phyloP scores from a whole-genome alignment of 2,113 vertebrate genomes.

The Neogobius melanostomus region DNA sequence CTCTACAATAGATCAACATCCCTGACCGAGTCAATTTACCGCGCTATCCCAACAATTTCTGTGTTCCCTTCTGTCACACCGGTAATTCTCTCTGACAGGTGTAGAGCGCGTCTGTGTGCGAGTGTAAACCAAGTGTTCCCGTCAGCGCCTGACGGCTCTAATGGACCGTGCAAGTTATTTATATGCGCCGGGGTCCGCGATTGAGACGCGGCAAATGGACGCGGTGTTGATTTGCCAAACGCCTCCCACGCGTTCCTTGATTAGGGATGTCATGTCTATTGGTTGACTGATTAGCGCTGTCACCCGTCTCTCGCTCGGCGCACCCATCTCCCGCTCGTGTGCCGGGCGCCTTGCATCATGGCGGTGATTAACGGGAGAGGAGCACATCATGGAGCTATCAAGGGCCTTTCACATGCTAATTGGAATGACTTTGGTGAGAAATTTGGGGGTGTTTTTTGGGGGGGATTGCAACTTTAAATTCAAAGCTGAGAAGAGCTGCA shows the following conservation, averaged over 20 bases:
- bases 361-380: conserved; percentile 34
- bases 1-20: conserved; percentile 53
- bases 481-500: neutral
- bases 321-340: conserved; percentile 12
- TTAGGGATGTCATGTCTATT: conserved; percentile 58
- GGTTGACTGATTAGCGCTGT: conserved; percentile 60
- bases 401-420: conserved; percentile 36
- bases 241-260: conserved; percentile 47
- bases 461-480: neutral
- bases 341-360: conserved; percentile 16
- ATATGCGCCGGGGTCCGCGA: conserved; percentile 50
- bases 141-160: conserved; percentile 53
- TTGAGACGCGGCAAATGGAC: conserved; percentile 60
- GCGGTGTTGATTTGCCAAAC: conserved; percentile 49
- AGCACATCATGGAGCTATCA: conserved; percentile 33
- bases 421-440: conserved; percentile 11
- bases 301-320: conserved; percentile 31
- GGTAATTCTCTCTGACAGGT: conserved; percentile 61
- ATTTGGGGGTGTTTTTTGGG: conserved; percentile 3
- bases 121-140: conserved; percentile 26
- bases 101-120: conserved; percentile 8
- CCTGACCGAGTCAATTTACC: conserved; percentile 59
- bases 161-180: conserved; percentile 65
- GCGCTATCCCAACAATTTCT: conserved; percentile 52
- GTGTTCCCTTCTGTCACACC: conserved; percentile 50